Evolutionary conservation across 2,888 invertebrate species (phyloP).

Genomic region (Dendrolimus houi): DNA sequence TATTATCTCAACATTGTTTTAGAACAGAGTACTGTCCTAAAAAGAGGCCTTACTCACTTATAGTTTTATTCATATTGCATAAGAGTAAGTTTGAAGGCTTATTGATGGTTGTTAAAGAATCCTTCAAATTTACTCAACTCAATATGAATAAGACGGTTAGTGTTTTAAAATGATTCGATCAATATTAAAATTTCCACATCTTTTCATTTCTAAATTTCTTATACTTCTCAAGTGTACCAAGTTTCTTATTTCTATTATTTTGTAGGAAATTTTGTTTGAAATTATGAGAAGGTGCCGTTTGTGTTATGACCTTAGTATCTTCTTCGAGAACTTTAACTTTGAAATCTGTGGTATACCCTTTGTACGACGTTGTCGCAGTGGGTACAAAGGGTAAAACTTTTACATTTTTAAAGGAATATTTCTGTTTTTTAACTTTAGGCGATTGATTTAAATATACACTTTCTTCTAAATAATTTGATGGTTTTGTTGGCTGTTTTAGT

Average conservation of each 20-base stretch:
- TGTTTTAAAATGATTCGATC: no score
- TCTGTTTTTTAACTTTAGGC: conserved; percentile 25
- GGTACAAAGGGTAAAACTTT: conserved; percentile 58
- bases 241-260: conserved; percentile 43
- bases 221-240: conserved; percentile 49
- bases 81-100: no score
- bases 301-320: conserved; percentile 48
- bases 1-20: no score
- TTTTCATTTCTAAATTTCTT: conserved; percentile 49
- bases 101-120: no score
- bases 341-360: conserved; percentile 60
- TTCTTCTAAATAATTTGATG: conserved; percentile 61
- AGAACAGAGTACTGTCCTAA: no score
- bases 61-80: no score
- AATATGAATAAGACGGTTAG: no score
- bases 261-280: conserved; percentile 49
- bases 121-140: no score
- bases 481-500: conserved; percentile 42
- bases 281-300: conserved; percentile 33
- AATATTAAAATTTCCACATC: conserved; percentile 51
- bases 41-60: no score
- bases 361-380: conserved; percentile 48
- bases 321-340: conserved; percentile 49
- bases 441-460: conserved; percentile 53
- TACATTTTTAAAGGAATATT: conserved; percentile 32